phyloP scores from a whole-genome alignment of 2,888 invertebrate genomes.

The Oscheius onirici region DNA sequence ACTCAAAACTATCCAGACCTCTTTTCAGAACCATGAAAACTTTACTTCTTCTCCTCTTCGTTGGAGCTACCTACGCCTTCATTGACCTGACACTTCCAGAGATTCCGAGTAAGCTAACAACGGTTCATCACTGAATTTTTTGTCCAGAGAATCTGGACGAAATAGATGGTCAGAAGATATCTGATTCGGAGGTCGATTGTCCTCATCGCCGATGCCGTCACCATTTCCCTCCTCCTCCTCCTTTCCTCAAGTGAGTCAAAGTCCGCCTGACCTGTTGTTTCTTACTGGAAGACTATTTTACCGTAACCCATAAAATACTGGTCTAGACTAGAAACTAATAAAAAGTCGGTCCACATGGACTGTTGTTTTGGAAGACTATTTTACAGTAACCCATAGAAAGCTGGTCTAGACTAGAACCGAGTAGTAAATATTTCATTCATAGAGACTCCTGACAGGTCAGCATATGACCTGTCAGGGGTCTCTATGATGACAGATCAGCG shows the following conservation, averaged over 20 bases:
- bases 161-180: background rate
- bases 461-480: no score
- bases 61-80: background rate
- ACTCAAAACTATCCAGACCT: background rate
- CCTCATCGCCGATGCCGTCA: background rate
- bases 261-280: background rate
- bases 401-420: no score
- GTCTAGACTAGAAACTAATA: no score
- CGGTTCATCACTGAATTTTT: background rate
- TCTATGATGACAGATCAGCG: no score
- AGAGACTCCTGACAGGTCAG: no score
- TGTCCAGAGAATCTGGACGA: background rate
- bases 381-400: no score
- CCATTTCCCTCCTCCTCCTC: slow-evolving; percentile 25
- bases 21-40: background rate
- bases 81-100: background rate
- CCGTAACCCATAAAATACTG: no score
- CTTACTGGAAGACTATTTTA: background rate
- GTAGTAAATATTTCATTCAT: no score
- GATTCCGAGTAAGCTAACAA: background rate
- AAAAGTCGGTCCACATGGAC: no score
- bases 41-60: background rate
- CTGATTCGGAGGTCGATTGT: background rate
- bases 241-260: slow-evolving; percentile 5
- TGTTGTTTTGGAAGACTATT: no score